Percentiles rank a stretch among this genome's conserved stretches.
Evolutionary conservation across 2,113 vertebrate species (phyloP).

Genomic region (Alaudala cheleensis): DNA sequence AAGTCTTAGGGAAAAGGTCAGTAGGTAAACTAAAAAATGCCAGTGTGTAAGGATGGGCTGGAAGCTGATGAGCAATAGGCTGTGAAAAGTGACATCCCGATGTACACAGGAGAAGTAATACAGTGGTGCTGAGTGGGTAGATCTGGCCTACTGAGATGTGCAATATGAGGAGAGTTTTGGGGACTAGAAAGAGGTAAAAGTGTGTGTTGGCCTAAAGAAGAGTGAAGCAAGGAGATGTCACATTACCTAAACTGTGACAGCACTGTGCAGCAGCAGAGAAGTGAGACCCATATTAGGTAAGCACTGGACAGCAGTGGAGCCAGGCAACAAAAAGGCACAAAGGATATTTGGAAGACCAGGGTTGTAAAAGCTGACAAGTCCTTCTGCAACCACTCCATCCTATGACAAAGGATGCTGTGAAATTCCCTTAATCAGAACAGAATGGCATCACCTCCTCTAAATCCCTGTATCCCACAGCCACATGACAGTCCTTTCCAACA

Average conservation of each 20-base stretch:
- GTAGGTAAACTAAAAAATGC: neutral
- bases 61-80: neutral
- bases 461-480: neutral
- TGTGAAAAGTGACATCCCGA: neutral
- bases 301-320: neutral
- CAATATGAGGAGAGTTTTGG: neutral
- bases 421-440: neutral
- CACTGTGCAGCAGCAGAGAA: neutral
- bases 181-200: neutral
- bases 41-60: neutral
- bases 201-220: neutral
- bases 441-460: neutral
- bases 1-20: neutral
- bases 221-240: neutral
- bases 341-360: neutral
- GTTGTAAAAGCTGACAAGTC: neutral
- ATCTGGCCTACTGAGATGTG: neutral
- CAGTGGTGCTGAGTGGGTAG: neutral
- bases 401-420: neutral
- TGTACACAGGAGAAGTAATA: neutral
- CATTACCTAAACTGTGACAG: neutral
- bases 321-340: neutral
- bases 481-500: neutral
- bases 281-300: neutral
- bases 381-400: neutral